Evolutionary conservation across 2,797 vertebrate species (phyloP).

Genomic region (Amphiprion clarkii): DNA sequence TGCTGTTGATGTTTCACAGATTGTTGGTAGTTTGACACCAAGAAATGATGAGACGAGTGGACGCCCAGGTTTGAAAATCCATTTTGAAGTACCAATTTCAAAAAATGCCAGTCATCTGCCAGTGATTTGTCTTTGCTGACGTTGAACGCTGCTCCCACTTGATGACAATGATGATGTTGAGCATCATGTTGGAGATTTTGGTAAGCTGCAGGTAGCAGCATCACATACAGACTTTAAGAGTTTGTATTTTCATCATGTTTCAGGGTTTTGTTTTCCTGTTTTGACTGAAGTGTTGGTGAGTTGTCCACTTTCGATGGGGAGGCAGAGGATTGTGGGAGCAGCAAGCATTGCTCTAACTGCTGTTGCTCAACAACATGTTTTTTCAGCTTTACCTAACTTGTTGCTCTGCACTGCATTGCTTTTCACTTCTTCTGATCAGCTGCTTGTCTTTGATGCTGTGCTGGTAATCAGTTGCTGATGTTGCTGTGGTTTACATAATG

Average conservation of each 20-base stretch:
- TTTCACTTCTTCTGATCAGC: conserved; percentile 60
- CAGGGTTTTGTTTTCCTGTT: background rate
- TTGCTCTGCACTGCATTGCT: conserved; percentile 52
- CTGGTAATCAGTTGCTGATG: conserved; percentile 54
- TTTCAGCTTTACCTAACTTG: conserved; percentile 8
- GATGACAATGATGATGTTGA: background rate
- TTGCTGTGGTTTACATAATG: conserved; percentile 57
- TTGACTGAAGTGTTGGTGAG: background rate
- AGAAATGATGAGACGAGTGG: background rate
- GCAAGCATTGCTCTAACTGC: conserved; percentile 3
- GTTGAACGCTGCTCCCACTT: background rate
- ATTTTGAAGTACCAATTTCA: background rate
- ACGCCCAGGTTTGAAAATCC: background rate
- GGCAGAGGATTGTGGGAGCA: background rate
- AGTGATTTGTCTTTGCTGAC: conserved; percentile 17
- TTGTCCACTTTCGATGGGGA: background rate
- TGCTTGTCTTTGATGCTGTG: conserved; percentile 60
- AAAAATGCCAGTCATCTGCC: background rate
- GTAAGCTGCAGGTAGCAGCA: conserved; percentile 11
- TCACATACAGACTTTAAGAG: background rate
- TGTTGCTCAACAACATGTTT: conserved; percentile 21
- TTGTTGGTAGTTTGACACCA: conserved; percentile 8
- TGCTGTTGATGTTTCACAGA: conserved; percentile 37
- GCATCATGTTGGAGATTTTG: conserved; percentile 9
- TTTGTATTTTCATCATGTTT: background rate